Conservation (phyloP, 2,113 vertebrate species). For the Elephas maximus region DNA sequence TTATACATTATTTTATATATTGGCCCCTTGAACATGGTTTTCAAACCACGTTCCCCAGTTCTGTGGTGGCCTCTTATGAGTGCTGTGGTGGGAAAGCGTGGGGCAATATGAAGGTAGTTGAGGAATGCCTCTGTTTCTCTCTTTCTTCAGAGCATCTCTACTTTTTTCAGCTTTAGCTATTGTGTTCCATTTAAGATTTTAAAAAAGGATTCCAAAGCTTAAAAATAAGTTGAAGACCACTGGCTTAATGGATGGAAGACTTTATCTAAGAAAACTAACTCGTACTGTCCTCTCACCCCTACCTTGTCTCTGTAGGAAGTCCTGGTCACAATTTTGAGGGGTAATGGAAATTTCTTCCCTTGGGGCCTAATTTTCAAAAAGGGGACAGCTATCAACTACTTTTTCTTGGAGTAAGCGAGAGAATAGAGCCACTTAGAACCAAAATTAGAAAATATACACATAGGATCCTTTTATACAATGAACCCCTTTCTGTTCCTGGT, state of each 20-base stretch:
- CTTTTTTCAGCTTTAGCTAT: not conserved
- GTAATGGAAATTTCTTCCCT: not conserved
- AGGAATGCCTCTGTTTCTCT: not conserved
- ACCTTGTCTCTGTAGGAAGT: not conserved
- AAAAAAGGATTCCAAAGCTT: not conserved
- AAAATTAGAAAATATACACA: slow-evolving; percentile 23
- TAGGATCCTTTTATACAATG: not conserved
- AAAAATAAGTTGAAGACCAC: slow-evolving; percentile 14
- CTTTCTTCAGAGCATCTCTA: not conserved
- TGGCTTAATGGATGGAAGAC: not conserved
- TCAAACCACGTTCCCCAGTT: slow-evolving; percentile 2
- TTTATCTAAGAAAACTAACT: not conserved
- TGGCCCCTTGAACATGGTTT: not conserved
- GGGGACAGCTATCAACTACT: not conserved
- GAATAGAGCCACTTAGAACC: slow-evolving; percentile 1
- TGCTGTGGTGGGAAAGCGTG: not conserved
- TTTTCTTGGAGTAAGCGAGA: slow-evolving; percentile 16
- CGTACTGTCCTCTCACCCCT: not conserved
- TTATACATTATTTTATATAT: not conserved
- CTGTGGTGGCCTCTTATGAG: not conserved
- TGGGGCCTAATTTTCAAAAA: slow-evolving; percentile 32
- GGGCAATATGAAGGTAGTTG: not conserved
- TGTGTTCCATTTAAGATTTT: slow-evolving; percentile 7
- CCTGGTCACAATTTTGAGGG: not conserved
- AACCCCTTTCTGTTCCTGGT: not conserved